These are phyloP conservation scores for Otis tarda DNA, from an alignment of 2,113 vertebrate species.

Conservation along the genomic window DNA sequence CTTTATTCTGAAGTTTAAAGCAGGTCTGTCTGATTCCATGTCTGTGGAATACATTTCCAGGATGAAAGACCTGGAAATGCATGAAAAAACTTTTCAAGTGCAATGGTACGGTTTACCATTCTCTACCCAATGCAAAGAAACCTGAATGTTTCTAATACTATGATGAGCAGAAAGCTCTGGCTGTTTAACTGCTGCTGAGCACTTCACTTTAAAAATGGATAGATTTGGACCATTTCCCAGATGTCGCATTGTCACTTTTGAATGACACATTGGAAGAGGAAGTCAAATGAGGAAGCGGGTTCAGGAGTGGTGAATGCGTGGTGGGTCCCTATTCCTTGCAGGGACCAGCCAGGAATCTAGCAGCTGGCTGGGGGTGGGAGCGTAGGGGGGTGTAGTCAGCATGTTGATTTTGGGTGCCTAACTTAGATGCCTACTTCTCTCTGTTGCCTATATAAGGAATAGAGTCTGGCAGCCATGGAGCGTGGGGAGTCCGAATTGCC, in stretches of 20 bases:
- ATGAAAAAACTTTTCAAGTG: not conserved
- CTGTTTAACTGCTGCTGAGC: not conserved
- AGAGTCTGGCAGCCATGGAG: conserved; percentile 37
- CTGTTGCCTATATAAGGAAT: conserved; percentile 54
- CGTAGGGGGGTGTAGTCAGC: conserved; percentile 5
- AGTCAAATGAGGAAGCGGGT: conserved; percentile 10
- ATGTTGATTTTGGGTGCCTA: conserved; percentile 28
- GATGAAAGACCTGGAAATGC: not conserved
- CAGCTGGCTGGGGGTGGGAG: conserved; percentile 47
- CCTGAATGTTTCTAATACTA: not conserved
- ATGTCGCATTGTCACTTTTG: conserved; percentile 48
- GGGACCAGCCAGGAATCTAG: not conserved
- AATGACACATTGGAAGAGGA: conserved; percentile 61
- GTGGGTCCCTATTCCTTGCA: not conserved
- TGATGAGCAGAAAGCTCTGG: not conserved
- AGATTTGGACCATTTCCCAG: conserved; percentile 37
- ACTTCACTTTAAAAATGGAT: not conserved
- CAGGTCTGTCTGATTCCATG: not conserved
- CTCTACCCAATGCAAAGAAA: not conserved
- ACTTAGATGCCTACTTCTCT: conserved; percentile 29
- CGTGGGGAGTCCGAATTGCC: conserved; percentile 48
- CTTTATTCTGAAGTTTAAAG: not conserved
- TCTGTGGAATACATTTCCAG: not conserved
- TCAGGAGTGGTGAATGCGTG: not conserved
- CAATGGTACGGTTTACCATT: not conserved